These are phyloP conservation scores for Ceriagrion tenellum DNA, from an alignment of 2,888 invertebrate species.

Conservation along the genomic window DNA sequence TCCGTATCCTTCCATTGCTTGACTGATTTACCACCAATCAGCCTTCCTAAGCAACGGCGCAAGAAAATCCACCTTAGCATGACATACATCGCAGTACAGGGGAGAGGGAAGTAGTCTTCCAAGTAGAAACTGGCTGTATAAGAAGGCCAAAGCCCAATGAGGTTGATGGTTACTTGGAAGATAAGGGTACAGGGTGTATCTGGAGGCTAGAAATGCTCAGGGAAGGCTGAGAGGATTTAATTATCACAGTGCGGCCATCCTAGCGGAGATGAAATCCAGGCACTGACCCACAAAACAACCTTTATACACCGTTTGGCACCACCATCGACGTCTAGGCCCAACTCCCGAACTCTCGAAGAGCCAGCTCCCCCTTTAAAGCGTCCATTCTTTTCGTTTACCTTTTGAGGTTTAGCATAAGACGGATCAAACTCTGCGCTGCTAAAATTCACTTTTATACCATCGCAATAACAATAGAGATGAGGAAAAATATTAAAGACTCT, in stretches of 20 bases:
- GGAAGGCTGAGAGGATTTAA: not conserved
- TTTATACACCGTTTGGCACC: too few relatives aligned
- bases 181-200: not conserved
- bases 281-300: too few relatives aligned
- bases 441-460: too few relatives aligned
- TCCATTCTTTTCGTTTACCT: too few relatives aligned
- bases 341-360: too few relatives aligned
- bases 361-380: too few relatives aligned
- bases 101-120: not conserved
- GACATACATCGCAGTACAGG: not conserved
- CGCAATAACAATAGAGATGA: too few relatives aligned
- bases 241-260: not conserved
- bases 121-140: not conserved
- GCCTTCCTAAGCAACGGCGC: not conserved
- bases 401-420: too few relatives aligned
- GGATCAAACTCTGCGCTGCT: too few relatives aligned
- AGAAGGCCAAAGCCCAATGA: not conserved
- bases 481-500: too few relatives aligned
- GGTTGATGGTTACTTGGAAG: not conserved
- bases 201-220: not conserved
- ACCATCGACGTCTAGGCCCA: too few relatives aligned
- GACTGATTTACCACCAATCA: not conserved
- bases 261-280: not conserved
- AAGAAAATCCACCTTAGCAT: not conserved
- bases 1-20: not conserved